Evolutionary conservation across 2,113 vertebrate genomes (phyloP).

Genomic region (Lichenostomus cassidix): DNA sequence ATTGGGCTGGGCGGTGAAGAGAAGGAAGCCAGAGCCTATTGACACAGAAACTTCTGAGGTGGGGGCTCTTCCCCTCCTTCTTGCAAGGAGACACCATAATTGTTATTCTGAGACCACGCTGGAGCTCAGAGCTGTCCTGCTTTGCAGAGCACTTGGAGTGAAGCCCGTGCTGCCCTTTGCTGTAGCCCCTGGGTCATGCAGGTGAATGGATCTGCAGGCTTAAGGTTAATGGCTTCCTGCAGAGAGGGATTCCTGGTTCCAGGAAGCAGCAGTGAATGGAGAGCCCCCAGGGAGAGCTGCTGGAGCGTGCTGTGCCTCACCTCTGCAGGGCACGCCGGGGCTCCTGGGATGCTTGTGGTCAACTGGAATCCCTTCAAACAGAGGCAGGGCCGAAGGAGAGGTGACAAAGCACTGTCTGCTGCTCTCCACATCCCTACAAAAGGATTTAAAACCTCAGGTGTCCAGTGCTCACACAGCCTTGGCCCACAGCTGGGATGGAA

Average conservation of each 20-base stretch:
- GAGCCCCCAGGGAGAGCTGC: neutral
- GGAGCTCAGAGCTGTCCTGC: neutral
- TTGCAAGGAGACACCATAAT: fast-evolving
- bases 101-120: neutral
- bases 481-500: neutral
- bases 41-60: neutral
- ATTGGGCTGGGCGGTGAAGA: neutral
- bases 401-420: neutral
- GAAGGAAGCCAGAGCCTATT: neutral
- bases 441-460: neutral
- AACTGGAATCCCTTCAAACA: neutral
- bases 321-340: neutral
- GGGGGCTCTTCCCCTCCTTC: neutral
- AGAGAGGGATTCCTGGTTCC: neutral
- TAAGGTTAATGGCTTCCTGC: neutral
- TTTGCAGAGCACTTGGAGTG: neutral
- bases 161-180: neutral
- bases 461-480: neutral
- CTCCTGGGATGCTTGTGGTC: neutral
- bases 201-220: neutral
- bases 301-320: fast-evolving
- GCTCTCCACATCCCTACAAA: neutral
- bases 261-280: fast-evolving
- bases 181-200: fast-evolving
- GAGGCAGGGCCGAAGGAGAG: neutral